phyloP scores from a whole-genome alignment of 2,888 invertebrate species.

The Tenthredo notha region DNA sequence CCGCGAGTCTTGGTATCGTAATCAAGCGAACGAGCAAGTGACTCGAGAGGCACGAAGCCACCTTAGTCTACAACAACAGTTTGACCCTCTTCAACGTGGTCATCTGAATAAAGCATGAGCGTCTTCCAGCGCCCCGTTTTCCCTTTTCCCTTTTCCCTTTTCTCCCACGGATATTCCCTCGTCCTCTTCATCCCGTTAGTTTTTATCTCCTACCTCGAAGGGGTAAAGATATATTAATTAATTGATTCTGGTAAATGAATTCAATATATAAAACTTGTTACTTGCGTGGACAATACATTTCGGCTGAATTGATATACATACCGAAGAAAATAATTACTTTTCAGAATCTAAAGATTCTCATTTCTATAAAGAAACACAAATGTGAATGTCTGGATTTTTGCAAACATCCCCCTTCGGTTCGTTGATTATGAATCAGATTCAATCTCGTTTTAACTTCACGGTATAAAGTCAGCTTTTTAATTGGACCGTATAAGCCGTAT shows the following conservation, averaged over 20 bases:
- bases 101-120: conserved; percentile 75
- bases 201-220: neutral
- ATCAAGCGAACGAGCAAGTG: conserved; percentile 74
- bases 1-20: conserved; percentile 59
- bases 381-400: neutral
- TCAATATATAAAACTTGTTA: neutral
- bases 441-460: neutral
- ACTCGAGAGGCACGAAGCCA: conserved; percentile 67
- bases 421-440: neutral
- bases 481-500: neutral
- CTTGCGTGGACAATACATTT: neutral
- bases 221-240: neutral
- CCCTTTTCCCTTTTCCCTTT: neutral
- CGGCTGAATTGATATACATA: neutral
- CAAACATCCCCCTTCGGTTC: neutral
- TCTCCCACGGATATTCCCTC: neutral
- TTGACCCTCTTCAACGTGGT: conserved; percentile 64
- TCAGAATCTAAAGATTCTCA: neutral
- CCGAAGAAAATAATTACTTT: neutral
- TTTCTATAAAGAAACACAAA: neutral
- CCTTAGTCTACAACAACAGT: conserved; percentile 56
- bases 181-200: neutral
- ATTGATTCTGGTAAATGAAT: conserved; percentile 5
- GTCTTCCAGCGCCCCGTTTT: conserved; percentile 57
- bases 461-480: neutral